Base-by-base conservation (phyloP, 2,113 vertebrate species). In the Pholis gunnellus region DNA sequence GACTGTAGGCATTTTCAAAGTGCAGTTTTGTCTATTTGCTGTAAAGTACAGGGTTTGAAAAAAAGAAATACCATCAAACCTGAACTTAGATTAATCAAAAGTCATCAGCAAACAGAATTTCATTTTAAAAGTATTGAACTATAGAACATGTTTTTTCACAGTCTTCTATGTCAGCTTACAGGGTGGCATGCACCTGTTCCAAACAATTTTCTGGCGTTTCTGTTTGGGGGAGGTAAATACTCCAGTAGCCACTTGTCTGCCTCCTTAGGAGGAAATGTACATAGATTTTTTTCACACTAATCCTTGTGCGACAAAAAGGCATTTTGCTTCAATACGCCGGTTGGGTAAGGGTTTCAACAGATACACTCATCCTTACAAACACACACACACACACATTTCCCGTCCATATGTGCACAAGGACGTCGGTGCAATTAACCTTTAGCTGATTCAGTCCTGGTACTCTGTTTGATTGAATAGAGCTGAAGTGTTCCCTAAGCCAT, bases 371-470 rank as follows among this genome's bases (percentile, higher is more conserved):
- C 73, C 56, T 56, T 69, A 57, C 87, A 75, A 72, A 86, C 81
- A 78, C 85, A 63, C 17, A 64, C 20, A 57, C 78, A 82, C 79
- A 84, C 65, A 68, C 46, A 79, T 82, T 86, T 87, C 38, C 72
- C 18, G 8, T 90, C 88, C 89, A 75, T 91, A 88, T 87, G 92
- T 83, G 89, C 75, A 91, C 89, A 93, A 93, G 92, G 93, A 93
- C 91, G 36, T 80, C 60, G 75, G 86, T 81, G 91, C 92, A 93
- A 93, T 93, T 94, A 93, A 94, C 93, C 92, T 93, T 91, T 92
- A 89, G 87, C 91, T 92, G 92, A 93, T 91, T 92, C 83, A 85
- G 83, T 87, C 78, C 70, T 77, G 76, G 86, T 94, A 75, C 88
- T 85, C 87, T 81, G 86, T 88, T 89, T 90, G 91, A 92, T 92